phyloP scores from a whole-genome alignment of 2,888 invertebrate genomes.

The Orthosia incerta region DNA sequence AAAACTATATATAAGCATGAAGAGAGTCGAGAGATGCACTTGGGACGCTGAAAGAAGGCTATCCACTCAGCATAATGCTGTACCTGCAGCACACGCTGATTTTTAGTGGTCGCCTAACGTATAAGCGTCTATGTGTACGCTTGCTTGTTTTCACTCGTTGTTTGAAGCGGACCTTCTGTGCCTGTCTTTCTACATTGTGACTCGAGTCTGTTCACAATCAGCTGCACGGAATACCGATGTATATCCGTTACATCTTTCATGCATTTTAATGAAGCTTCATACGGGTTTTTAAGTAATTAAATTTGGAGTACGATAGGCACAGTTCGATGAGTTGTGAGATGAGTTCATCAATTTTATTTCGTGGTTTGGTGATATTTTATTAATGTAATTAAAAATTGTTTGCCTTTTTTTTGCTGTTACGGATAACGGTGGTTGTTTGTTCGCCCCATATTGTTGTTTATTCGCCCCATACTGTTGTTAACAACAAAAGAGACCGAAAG shows the following conservation, averaged over 20 bases:
- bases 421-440: background rate
- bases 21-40: no score
- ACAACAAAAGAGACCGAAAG: no score
- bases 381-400: background rate
- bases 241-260: slow-evolving; percentile 46
- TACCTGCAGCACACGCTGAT: background rate
- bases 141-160: no score
- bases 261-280: slow-evolving; percentile 50
- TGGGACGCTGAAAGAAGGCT: no score
- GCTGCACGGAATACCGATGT: slow-evolving; percentile 38
- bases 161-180: background rate
- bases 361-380: background rate
- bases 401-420: background rate
- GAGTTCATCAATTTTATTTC: slow-evolving; percentile 1
- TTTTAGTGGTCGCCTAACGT: background rate
- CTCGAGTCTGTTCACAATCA: slow-evolving; percentile 54
- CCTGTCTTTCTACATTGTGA: slow-evolving; percentile 63
- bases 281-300: slow-evolving; percentile 34
- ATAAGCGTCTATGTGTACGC: background rate
- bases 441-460: no score
- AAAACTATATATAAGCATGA: no score
- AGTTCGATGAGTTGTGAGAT: background rate
- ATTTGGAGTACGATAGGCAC: background rate
- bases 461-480: no score
- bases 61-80: no score